phyloP scores from a whole-genome alignment of 1,140 invertebrate species.

The Nebria ingens region DNA sequence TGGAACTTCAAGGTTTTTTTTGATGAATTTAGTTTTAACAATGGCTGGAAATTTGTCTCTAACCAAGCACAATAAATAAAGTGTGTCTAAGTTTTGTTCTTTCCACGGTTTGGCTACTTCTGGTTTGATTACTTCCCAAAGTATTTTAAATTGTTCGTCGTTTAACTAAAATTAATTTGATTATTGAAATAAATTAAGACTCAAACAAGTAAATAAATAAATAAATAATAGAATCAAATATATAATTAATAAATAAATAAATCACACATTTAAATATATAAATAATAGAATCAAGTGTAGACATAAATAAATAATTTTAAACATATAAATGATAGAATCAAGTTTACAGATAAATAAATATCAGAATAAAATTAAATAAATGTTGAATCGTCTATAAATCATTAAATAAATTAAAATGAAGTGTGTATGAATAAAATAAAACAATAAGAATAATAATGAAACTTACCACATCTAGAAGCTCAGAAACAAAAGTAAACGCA shows the following conservation, averaged over 20 bases:
- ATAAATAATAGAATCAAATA: slow-evolving; percentile 10
- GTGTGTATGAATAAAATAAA: too few species aligned
- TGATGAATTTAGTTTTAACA: slow-evolving; percentile 40
- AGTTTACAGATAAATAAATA: too few species aligned
- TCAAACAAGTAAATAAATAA: slow-evolving; percentile 6
- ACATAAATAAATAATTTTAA: too few species aligned
- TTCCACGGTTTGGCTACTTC: slow-evolving; percentile 45
- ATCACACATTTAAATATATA: too few species aligned
- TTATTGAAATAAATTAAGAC: neutral
- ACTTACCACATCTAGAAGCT: slow-evolving; percentile 43
- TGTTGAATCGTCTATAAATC: neutral
- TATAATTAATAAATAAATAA: too few species aligned
- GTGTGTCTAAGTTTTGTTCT: slow-evolving; percentile 39
- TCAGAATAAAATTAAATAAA: neutral
- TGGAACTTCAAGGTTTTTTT: slow-evolving; percentile 41
- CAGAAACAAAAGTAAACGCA: slow-evolving; percentile 44
- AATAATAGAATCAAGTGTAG: neutral
- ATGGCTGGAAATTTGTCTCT: slow-evolving; percentile 37
- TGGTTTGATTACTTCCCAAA: slow-evolving; percentile 48
- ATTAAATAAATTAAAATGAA: neutral
- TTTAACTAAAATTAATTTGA: slow-evolving; percentile 33
- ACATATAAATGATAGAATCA: too few species aligned
- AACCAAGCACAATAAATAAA: slow-evolving; percentile 40
- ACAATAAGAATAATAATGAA: too few species aligned
- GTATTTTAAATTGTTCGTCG: slow-evolving; percentile 38